Conservation (phyloP, 2,888 invertebrate species). For the Nemurella pictetii region DNA sequence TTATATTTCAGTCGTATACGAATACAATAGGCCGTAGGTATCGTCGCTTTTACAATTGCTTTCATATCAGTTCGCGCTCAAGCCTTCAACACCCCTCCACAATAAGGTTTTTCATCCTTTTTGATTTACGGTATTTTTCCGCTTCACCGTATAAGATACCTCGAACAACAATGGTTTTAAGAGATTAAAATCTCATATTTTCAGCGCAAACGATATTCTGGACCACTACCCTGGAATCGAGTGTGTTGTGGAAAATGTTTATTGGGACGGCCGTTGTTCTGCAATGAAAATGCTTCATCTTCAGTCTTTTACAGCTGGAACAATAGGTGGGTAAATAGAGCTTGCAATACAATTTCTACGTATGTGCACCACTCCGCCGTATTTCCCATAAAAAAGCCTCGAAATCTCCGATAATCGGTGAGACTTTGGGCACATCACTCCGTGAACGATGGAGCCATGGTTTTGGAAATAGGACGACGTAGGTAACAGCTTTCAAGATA, state of each 20-base stretch:
- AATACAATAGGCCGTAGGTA: constrained; percentile 25
- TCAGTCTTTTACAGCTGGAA: background rate
- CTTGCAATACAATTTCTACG: background rate
- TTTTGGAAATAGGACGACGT: too few species aligned
- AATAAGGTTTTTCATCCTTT: constrained; percentile 18
- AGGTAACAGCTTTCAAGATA: background rate
- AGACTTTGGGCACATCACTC: too few species aligned
- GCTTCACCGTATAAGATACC: background rate
- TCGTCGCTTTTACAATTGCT: constrained; percentile 24
- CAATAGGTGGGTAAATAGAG: background rate
- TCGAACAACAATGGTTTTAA: constrained; percentile 32
- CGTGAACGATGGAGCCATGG: too few species aligned
- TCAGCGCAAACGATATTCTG: constrained; percentile 10
- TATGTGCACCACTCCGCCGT: too few species aligned
- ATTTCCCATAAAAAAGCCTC: background rate
- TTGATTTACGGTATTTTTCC: constrained; percentile 31
- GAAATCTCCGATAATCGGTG: background rate
- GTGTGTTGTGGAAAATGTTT: background rate
- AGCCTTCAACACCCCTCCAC: constrained; percentile 16
- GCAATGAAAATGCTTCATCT: background rate
- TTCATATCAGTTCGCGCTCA: constrained; percentile 20
- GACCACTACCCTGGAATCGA: background rate
- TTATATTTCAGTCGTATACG: constrained; percentile 22
- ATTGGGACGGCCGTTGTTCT: background rate
- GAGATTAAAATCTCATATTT: constrained; percentile 35